Percentiles rank a stretch among this genome's conserved stretches.
These are phyloP conservation scores for Empidonax alnorum DNA, from an alignment of 2,113 vertebrate species.

Conservation along the genomic window DNA sequence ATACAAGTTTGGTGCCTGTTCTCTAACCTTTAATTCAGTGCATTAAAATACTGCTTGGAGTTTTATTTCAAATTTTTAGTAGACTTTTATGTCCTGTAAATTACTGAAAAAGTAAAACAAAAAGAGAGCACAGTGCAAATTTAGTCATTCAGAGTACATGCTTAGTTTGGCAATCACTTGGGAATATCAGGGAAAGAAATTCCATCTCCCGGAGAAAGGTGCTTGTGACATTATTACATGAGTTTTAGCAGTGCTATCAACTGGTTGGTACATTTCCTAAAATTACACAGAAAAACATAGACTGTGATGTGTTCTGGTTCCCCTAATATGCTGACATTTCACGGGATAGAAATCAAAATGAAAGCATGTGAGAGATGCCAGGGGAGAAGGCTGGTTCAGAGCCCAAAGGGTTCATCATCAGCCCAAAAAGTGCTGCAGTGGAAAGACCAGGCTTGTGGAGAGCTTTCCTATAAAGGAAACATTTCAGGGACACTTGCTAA, in stretches of 20 bases:
- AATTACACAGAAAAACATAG: neutral
- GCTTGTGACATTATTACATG: neutral
- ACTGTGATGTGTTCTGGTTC: neutral
- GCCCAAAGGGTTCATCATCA: neutral
- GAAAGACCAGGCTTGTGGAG: neutral
- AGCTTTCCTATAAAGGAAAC: neutral
- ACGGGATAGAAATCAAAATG: neutral
- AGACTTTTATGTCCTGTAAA: neutral
- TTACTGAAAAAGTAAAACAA: neutral
- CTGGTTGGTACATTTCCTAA: neutral
- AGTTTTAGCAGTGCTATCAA: neutral
- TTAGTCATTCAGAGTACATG: neutral
- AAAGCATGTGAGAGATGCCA: neutral
- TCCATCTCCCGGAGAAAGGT: neutral
- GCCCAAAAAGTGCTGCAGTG: neutral
- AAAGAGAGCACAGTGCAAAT: neutral
- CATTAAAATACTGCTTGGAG: neutral
- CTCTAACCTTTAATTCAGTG: neutral
- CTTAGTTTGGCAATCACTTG: neutral
- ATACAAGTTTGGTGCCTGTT: neutral
- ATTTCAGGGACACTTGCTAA: neutral
- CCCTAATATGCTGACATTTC: neutral
- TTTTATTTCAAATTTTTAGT: neutral
- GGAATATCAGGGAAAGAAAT: neutral
- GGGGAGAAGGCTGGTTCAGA: neutral